Conservation (phyloP, 1,140 invertebrate genomes). For the Drosophila watanabei region DNA sequence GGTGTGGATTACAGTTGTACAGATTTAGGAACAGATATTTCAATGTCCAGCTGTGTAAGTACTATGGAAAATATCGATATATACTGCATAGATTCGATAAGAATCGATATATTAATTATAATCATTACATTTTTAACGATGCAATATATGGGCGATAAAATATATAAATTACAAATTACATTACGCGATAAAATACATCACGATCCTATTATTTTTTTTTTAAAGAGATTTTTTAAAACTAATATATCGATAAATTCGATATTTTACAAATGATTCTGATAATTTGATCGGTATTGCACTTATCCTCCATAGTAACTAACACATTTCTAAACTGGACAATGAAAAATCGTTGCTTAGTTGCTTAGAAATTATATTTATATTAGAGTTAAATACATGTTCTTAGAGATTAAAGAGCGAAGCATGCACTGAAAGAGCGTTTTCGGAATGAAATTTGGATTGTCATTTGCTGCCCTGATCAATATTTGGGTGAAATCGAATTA, state of each 20-base stretch:
- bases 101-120: no score
- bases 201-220: no score
- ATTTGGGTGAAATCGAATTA: constrained; percentile 10
- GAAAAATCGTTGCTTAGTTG: constrained; percentile 21
- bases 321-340: background rate
- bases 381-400: constrained; percentile 13
- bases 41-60: background rate
- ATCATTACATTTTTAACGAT: no score
- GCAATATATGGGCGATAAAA: background rate
- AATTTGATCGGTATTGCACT: no score
- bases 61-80: background rate
- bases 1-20: constrained; percentile 65
- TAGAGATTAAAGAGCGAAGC: constrained; percentile 39
- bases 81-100: no score
- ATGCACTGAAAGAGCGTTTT: constrained; percentile 54
- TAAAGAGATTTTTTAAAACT: no score
- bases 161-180: no score
- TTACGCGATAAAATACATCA: no score
- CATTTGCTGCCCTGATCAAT: constrained; percentile 16
- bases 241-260: no score
- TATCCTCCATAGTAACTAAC: background rate
- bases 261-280: no score
- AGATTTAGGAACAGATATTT: constrained; percentile 18
- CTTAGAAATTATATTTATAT: constrained; percentile 33
- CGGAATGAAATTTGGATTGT: constrained; percentile 9